Conservation (phyloP, 2,797 vertebrate genomes). For the Acanthurus tractus region DNA sequence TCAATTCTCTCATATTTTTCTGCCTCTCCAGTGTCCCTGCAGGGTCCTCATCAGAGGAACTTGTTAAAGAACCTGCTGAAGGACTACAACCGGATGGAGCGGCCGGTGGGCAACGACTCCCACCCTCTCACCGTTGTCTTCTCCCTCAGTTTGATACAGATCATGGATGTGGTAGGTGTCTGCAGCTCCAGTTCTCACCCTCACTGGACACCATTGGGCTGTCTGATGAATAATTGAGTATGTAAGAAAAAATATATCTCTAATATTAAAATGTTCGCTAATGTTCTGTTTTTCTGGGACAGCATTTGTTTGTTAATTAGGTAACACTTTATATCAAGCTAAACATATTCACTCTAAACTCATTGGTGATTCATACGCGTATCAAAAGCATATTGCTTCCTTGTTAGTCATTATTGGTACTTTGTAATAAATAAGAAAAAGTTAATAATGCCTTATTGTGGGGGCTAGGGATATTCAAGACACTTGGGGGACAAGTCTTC, state of each 20-base stretch:
- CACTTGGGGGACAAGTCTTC: no score
- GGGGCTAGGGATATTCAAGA: no score
- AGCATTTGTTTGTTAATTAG: no score
- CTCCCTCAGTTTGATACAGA: conserved; percentile 93
- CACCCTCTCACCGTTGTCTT: conserved; percentile 93
- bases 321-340: no score
- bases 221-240: background rate
- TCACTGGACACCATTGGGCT: background rate
- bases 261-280: background rate
- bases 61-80: conserved; percentile 95
- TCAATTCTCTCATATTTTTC: background rate
- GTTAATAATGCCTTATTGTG: no score
- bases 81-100: conserved; percentile 97
- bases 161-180: conserved; percentile 96
- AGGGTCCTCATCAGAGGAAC: conserved; percentile 96
- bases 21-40: conserved; percentile 87
- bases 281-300: no score
- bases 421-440: no score
- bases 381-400: no score
- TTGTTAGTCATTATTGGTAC: no score
- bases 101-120: conserved; percentile 95
- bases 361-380: no score
- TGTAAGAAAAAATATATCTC: background rate
- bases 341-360: no score
- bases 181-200: background rate